Evolutionary conservation across 2,888 invertebrate genomes (phyloP), one percentile per base, ranked within the genome.

Genomic region (Ophraella communa): DNA sequence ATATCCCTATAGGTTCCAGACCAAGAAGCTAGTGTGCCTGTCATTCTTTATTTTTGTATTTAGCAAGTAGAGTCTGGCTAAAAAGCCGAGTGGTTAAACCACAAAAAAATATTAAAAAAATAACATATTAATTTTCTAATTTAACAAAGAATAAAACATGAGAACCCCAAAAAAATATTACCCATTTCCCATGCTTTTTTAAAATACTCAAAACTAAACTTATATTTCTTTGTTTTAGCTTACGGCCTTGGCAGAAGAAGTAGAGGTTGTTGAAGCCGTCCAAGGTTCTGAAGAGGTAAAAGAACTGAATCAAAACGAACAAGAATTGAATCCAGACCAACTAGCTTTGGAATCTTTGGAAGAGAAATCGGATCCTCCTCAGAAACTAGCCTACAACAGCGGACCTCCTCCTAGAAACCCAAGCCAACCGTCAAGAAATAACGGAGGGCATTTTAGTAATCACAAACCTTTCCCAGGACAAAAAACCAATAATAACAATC

Each of bases 281-380:
- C 83, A 84, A 60, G 87, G 78, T 69, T 83, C 78, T 17, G 86
- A 86, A 52, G 85, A 85, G 64, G 83, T 84, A 33, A 86, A 86
- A 52, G 86, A 87, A 17, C 83, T 84, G 49, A 81, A 84, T 1
- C 76, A 83, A 65, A 88, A 89, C 73, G 85, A 88, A 65, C 87
- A 84, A 69, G 91, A 91, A 64, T 84, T 86, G 0, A 77, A 83
- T 68, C 81, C 86, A 1, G 92, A 92, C 76, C 91, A 92, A 79
- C 83, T 92, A 65, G 90, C 92, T 1, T 84, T 91, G 78, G 92
- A 92, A 78, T 87, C 91, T 7, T 69, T 78, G 1, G 83, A 86
- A 14, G 91, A 90, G 67, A 87, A 91, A 83, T 83, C 75, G 83
- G 85, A 80, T 81, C 71, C 86, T 80, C 71, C 86, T 79, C 65